These are phyloP conservation scores for Gymnopithys bicolor DNA, from an alignment of 2,797 vertebrate species.

Conservation along the genomic window DNA sequence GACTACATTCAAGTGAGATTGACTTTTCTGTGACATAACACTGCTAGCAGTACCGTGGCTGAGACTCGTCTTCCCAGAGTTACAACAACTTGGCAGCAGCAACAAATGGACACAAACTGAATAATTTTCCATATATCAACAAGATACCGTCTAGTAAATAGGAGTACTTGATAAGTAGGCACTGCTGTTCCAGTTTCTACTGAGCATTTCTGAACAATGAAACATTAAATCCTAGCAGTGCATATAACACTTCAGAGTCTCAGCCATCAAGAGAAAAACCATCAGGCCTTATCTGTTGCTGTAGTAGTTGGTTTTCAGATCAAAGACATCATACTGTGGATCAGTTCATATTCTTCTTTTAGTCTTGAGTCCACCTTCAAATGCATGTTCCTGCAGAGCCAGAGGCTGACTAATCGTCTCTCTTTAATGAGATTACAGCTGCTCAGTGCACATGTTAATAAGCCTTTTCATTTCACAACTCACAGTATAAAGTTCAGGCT, in stretches of 20 bases:
- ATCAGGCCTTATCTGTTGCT: neutral
- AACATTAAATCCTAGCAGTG: neutral
- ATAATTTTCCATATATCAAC: neutral
- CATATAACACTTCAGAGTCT: neutral
- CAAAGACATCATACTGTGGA: neutral
- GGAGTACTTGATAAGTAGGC: neutral
- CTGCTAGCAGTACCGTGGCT: neutral
- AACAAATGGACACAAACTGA: neutral
- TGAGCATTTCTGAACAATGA: neutral
- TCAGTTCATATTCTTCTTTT: neutral
- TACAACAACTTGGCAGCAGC: neutral
- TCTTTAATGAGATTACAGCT: neutral
- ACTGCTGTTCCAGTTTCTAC: neutral
- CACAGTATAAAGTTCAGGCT: neutral
- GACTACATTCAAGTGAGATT: neutral
- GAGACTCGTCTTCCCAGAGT: neutral
- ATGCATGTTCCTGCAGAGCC: neutral
- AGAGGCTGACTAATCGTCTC: neutral
- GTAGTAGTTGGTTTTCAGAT: neutral
- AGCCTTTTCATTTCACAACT: slow-evolving; percentile 10
- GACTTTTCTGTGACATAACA: neutral
- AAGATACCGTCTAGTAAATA: neutral
- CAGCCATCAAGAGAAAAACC: neutral
- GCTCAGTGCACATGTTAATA: neutral
- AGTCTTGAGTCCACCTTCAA: neutral